A percentile compares a stretch with the other conserved stretches of the same genome.
Conservation (phyloP, 1,140 invertebrate species). For the Acromyrmex heyeri region DNA sequence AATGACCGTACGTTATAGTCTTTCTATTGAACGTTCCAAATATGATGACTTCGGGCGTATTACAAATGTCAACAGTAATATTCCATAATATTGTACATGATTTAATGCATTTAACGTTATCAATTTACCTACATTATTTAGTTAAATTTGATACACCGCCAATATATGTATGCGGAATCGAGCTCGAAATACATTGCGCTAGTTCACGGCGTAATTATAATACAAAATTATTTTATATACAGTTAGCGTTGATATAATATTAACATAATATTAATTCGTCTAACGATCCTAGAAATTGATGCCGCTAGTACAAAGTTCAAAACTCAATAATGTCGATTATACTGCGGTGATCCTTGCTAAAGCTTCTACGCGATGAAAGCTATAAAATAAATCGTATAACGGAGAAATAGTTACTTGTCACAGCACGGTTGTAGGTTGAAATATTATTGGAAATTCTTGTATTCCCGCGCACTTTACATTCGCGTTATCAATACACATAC, state of each 20-base stretch:
- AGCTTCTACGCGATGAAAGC: not conserved
- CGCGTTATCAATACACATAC: not conserved
- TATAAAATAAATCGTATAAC: not conserved
- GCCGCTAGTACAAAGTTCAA: conserved; percentile 13
- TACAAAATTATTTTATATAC: conserved; percentile 42
- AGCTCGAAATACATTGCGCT: not conserved
- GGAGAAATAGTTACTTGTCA: not conserved
- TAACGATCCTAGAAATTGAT: conserved; percentile 58
- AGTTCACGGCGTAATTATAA: conserved; percentile 39
- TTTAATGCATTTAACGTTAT: conserved; percentile 56
- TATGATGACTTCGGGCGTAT: conserved; percentile 3
- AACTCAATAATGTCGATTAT: conserved; percentile 36
- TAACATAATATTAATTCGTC: conserved; percentile 40
- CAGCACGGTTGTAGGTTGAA: not conserved
- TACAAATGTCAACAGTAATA: conserved; percentile 40
- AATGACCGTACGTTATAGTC: not conserved
- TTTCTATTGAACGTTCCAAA: not conserved
- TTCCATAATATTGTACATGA: conserved; percentile 32
- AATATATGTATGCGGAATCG: not conserved
- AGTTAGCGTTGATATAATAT: conserved; percentile 27
- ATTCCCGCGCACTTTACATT: not conserved
- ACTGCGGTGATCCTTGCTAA: conserved; percentile 4
- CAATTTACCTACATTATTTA: conserved; percentile 50
- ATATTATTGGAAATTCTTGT: conserved; percentile 38
- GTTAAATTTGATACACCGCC: conserved; percentile 42